Percentiles rank a stretch among this genome's conserved stretches.
phyloP scores from a whole-genome alignment of 1,140 invertebrate species.

The Sminthurinus signatus region DNA sequence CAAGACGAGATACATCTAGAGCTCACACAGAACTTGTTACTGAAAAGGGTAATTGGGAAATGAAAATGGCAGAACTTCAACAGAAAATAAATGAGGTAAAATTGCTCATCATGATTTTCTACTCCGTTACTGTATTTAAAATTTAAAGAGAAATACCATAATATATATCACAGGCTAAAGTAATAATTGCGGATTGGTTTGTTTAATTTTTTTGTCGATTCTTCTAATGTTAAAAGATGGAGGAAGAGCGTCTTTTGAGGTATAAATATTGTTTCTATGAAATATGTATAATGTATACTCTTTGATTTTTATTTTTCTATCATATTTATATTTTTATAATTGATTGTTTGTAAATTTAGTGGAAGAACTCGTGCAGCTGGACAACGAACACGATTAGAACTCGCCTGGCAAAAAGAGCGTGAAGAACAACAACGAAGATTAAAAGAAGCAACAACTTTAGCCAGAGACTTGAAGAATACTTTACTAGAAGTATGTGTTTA shows the following conservation, averaged over 20 bases:
- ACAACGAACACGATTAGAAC: conserved; percentile 79
- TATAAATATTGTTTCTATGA: no score
- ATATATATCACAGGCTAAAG: no score
- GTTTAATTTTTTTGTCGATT: not conserved
- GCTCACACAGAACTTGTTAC: conserved; percentile 83
- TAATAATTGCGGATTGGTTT: no score
- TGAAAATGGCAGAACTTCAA: conserved; percentile 80
- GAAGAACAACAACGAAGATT: conserved; percentile 83
- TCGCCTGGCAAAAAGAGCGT: conserved; percentile 92
- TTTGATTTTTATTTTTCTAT: no score
- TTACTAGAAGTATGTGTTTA: conserved; percentile 66
- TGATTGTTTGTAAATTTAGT: no score
- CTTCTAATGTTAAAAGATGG: conserved; percentile 53
- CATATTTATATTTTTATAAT: no score
- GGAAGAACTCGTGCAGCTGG: conserved; percentile 68
- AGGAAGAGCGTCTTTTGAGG: conserved; percentile 70
- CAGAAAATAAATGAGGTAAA: conserved; percentile 84
- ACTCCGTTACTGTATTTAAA: no score
- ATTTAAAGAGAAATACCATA: no score
- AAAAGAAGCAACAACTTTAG: conserved; percentile 83
- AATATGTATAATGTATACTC: no score
- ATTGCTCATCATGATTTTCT: no score
- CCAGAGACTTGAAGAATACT: conserved; percentile 77
- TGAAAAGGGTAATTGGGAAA: conserved; percentile 77
- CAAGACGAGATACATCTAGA: conserved; percentile 70